phyloP scores from a whole-genome alignment of 1,140 invertebrate genomes.

The Aricia agestis region DNA sequence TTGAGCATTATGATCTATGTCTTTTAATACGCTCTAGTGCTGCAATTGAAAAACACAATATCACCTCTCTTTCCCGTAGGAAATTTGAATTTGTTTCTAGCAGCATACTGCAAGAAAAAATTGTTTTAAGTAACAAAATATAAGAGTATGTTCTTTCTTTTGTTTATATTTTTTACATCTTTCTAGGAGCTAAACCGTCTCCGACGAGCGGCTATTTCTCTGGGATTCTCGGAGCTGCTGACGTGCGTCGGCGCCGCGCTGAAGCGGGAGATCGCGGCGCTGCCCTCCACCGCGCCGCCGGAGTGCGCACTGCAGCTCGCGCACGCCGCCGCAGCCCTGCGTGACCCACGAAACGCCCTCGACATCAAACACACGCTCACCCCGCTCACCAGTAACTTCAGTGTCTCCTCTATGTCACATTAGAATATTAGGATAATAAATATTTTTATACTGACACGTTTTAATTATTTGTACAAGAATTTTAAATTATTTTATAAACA shows the following conservation, averaged over 20 bases:
- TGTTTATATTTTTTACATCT: not conserved
- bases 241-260: slow-evolving; percentile 87
- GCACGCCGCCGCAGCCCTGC: slow-evolving; percentile 83
- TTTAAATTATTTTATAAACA: no score
- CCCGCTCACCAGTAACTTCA: slow-evolving; percentile 52
- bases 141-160: not conserved
- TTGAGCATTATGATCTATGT: no score
- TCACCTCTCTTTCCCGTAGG: no score
- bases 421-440: slow-evolving; percentile 21
- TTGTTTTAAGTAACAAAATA: no score
- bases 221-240: slow-evolving; percentile 90
- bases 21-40: no score
- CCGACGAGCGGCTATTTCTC: slow-evolving; percentile 89
- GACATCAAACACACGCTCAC: slow-evolving; percentile 59
- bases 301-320: slow-evolving; percentile 93
- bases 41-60: no score
- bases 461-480: no score
- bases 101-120: no score
- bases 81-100: no score
- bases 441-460: not conserved
- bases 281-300: slow-evolving; percentile 87
- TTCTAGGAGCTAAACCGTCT: slow-evolving; percentile 92
- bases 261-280: slow-evolving; percentile 90
- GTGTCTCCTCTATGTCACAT: slow-evolving; percentile 54
- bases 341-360: slow-evolving; percentile 56